Conservation (phyloP, 2,888 invertebrate genomes). For the Dinocampus coccinellae region DNA sequence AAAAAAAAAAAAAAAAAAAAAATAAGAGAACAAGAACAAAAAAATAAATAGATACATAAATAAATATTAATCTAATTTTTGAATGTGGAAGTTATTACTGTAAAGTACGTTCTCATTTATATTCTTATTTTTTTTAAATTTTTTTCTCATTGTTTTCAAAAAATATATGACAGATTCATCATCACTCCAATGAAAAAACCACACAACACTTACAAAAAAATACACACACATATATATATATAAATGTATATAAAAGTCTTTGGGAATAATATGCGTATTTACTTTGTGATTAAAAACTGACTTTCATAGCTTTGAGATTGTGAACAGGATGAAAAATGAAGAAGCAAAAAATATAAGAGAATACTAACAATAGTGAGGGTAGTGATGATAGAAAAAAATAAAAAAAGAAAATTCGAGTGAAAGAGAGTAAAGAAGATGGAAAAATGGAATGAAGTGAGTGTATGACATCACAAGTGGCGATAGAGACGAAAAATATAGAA, state of each 20-base stretch:
- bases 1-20: slow-evolving; percentile 10
- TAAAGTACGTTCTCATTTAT: too few species aligned
- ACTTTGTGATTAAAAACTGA: slow-evolving; percentile 59
- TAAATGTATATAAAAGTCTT: background rate
- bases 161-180: background rate
- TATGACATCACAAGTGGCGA: slow-evolving; percentile 6
- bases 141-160: background rate
- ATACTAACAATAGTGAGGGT: too few species aligned
- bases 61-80: too few species aligned
- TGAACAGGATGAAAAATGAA: slow-evolving; percentile 10
- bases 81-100: too few species aligned
- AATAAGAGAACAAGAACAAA: too few species aligned
- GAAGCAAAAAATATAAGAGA: background rate
- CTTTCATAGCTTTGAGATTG: slow-evolving; percentile 47
- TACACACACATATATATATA: background rate
- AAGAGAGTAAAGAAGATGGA: too few species aligned
- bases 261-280: slow-evolving; percentile 43
- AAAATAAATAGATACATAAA: too few species aligned
- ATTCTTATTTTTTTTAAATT: background rate
- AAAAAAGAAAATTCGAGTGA: too few species aligned
- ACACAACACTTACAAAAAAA: background rate
- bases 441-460: background rate
- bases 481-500: too few species aligned
- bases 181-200: background rate
- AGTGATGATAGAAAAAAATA: background rate